Evolutionary conservation across 2,797 vertebrate genomes (phyloP).

Genomic region (Ptychadena robeensis): DNA sequence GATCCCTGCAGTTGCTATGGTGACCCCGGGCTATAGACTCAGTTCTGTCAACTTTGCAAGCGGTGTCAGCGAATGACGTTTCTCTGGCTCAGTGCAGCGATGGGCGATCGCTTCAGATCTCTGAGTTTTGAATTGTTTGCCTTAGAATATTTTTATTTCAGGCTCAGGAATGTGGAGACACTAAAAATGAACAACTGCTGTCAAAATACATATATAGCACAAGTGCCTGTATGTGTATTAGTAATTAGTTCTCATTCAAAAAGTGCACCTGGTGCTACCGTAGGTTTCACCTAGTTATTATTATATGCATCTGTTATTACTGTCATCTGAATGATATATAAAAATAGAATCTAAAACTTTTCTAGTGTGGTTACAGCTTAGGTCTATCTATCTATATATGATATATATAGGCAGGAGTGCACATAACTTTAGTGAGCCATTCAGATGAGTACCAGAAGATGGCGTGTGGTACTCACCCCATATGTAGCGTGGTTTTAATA

Average conservation of each 20-base stretch:
- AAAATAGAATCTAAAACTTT: background rate
- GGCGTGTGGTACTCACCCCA: too few relatives aligned
- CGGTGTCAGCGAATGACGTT: slow-evolving; percentile 51
- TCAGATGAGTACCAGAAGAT: too few relatives aligned
- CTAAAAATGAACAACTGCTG: slow-evolving; percentile 21
- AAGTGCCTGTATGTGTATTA: background rate
- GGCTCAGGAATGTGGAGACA: slow-evolving; percentile 23
- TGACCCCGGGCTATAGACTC: slow-evolving; percentile 32
- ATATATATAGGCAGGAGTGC: background rate
- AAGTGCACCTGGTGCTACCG: background rate
- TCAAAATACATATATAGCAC: slow-evolving; percentile 25
- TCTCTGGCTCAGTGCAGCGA: background rate
- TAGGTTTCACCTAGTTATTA: background rate
- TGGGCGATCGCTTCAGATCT: slow-evolving; percentile 27
- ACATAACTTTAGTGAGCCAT: too few relatives aligned
- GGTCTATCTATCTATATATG: too few relatives aligned
- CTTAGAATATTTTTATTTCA: slow-evolving; percentile 33
- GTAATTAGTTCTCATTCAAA: slow-evolving; percentile 30
- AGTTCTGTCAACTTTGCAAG: slow-evolving; percentile 51
- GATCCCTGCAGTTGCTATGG: slow-evolving; percentile 49
- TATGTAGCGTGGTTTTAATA: too few relatives aligned
- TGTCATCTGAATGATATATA: background rate
- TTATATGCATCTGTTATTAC: background rate
- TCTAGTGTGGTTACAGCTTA: background rate
- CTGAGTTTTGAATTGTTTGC: slow-evolving; percentile 31